phyloP scores from a whole-genome alignment of 2,888 invertebrate species.

The Agrenia bidenticulata region DNA sequence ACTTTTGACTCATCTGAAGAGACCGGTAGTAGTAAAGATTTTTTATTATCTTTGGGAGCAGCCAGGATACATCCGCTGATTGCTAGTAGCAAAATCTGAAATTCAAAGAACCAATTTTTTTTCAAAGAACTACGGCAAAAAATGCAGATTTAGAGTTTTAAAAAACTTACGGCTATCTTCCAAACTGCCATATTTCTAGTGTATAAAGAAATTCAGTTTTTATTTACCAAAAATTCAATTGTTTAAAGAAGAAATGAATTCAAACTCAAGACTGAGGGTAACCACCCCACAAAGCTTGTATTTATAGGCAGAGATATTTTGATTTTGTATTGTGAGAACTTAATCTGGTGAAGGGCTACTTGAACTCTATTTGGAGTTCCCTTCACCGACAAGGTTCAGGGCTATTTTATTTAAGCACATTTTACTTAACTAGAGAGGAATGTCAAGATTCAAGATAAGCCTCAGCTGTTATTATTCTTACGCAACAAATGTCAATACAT shows the following conservation, averaged over 20 bases:
- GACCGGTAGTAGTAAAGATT: too few relatives aligned
- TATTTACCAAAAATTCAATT: neutral
- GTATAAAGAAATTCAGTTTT: too few relatives aligned
- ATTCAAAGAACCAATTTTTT: neutral
- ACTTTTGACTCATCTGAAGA: too few relatives aligned
- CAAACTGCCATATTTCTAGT: slow-evolving; percentile 16
- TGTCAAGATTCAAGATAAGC: too few relatives aligned
- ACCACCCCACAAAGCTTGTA: neutral
- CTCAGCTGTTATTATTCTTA: too few relatives aligned
- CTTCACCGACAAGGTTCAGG: too few relatives aligned
- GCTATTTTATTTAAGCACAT: too few relatives aligned
- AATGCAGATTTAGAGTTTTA: neutral
- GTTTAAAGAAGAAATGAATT: slow-evolving; percentile 13
- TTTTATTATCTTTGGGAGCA: too few relatives aligned
- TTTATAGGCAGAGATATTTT: neutral
- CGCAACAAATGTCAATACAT: neutral
- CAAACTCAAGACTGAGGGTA: slow-evolving; percentile 17
- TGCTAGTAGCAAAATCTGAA: neutral
- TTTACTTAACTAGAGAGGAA: too few relatives aligned
- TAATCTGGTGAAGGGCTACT: too few relatives aligned
- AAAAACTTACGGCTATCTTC: slow-evolving; percentile 14
- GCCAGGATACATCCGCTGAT: neutral
- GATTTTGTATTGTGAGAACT: too few relatives aligned
- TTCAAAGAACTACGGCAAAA: neutral
- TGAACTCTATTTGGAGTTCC: too few relatives aligned